phyloP scores from a whole-genome alignment of 2,113 vertebrate genomes.

The Poeciliopsis turrubarensis region DNA sequence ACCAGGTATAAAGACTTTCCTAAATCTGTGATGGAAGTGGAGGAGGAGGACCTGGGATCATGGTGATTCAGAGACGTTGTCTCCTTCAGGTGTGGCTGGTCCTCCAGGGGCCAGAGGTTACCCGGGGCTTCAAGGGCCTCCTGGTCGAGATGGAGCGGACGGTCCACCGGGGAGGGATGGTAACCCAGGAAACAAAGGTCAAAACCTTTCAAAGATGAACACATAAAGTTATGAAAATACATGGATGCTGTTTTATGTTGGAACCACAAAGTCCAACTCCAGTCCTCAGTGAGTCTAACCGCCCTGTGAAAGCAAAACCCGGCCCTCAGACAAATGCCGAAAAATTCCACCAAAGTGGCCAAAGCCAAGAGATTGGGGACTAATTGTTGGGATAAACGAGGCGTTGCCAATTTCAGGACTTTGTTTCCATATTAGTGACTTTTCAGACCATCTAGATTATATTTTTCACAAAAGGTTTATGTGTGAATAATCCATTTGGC shows the following conservation, averaged over 20 bases:
- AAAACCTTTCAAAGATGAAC: not conserved
- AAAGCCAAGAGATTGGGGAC: too few relatives aligned
- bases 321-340: too few relatives aligned
- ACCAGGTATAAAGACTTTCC: conserved; percentile 39
- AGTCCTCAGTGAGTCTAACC: too few relatives aligned
- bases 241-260: not conserved
- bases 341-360: too few relatives aligned
- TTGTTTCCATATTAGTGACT: too few relatives aligned
- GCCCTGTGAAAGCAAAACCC: too few relatives aligned
- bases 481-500: not conserved
- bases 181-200: conserved; percentile 65
- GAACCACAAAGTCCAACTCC: not conserved
- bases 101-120: conserved; percentile 69
- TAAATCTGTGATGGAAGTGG: not conserved
- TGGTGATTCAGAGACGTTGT: not conserved
- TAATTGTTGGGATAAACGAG: too few relatives aligned
- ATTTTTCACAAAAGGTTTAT: too few relatives aligned
- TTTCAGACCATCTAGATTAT: too few relatives aligned
- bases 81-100: conserved; percentile 68
- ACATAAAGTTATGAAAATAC: not conserved
- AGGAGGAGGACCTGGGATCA: not conserved
- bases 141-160: conserved; percentile 55
- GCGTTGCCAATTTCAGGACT: too few relatives aligned
- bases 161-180: conserved; percentile 64
- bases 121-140: conserved; percentile 61